phyloP scores from a whole-genome alignment of 2,113 vertebrate species.

The Rhipidura dahli region DNA sequence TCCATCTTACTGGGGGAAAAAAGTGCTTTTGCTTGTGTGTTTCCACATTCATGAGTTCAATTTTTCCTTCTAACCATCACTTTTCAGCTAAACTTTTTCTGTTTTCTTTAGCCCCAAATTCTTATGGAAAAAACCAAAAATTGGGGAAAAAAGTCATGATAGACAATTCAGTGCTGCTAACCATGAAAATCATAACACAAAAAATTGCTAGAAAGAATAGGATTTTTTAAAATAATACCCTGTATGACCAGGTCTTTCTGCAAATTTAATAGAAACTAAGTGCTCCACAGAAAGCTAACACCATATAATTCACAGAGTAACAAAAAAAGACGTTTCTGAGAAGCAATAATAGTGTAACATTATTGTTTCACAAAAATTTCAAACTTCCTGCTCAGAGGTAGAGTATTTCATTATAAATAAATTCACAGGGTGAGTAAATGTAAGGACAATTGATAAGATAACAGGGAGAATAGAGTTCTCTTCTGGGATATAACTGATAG shows the following conservation, averaged over 20 bases:
- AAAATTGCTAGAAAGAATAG: background rate
- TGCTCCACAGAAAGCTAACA: background rate
- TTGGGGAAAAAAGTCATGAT: background rate
- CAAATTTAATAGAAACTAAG: background rate
- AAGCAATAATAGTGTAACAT: background rate
- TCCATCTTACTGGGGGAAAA: background rate
- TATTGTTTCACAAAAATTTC: background rate
- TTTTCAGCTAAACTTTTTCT: background rate
- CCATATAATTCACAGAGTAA: background rate
- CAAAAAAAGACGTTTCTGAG: background rate
- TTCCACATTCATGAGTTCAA: background rate
- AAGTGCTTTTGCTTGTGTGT: rapidly evolving
- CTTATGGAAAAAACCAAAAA: background rate
- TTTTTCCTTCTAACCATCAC: background rate
- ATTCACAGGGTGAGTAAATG: background rate
- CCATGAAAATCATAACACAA: background rate
- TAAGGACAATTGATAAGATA: background rate
- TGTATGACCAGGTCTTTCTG: background rate
- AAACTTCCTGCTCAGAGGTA: background rate
- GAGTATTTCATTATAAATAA: background rate
- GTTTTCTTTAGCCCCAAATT: background rate
- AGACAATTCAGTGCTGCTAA: background rate
- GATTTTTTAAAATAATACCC: background rate
- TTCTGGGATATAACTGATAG: background rate
- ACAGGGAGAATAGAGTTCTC: background rate